Evolutionary conservation across 2,113 vertebrate genomes (phyloP), one percentile per base, ranked within the genome.

Genomic region (Lagopus leucura): DNA sequence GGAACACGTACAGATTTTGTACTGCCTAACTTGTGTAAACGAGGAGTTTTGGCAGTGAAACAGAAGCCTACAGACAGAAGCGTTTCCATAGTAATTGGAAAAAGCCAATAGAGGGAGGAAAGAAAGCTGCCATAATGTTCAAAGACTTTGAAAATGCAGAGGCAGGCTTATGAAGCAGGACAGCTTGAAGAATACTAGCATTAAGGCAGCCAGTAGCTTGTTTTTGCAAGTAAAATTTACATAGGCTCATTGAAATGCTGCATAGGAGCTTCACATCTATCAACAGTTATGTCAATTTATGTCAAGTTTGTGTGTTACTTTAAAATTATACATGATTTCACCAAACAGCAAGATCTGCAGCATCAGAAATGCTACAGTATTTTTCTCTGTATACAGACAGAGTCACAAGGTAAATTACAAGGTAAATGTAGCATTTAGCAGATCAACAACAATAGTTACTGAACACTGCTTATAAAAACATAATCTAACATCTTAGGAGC

Each of bases 401-500:
- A 38, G 38, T 38, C 38, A 38, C 38, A 38, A 38, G 9, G 38
- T 38, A 38, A 38, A 38, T 38, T 38, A 38, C 38, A 66, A 66
- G 6, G 70, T 27, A 91, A 13, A 54, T 54, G 11, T 14, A 82
- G 28, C n/a, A 81, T 75, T 79, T 90, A 61, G 8, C 21, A 92
- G 24, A 77, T 48, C 21, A 64, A 92, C 15, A 80, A 48, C 4
- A 30, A 79, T 86, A 54, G 57, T 3, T 1, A 71, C 42, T 22
- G 6, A 30, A 32, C 34, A 67, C 13, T 50, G 8, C 19, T 55
- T 86, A 47, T 16, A 78, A 21, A 86, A 84, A 90, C 27, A 47
- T 15, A 84, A 72, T 2, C 0, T 0, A 80, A 66, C 5, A 3
- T 18, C 19, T 55, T 4, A 47, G 15, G 9, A 72, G 28, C 28